Percentiles rank a stretch among this genome's conserved stretches.
Evolutionary conservation across 2,888 invertebrate genomes (phyloP).

Genomic region (Melikaiella ostensackeni): DNA sequence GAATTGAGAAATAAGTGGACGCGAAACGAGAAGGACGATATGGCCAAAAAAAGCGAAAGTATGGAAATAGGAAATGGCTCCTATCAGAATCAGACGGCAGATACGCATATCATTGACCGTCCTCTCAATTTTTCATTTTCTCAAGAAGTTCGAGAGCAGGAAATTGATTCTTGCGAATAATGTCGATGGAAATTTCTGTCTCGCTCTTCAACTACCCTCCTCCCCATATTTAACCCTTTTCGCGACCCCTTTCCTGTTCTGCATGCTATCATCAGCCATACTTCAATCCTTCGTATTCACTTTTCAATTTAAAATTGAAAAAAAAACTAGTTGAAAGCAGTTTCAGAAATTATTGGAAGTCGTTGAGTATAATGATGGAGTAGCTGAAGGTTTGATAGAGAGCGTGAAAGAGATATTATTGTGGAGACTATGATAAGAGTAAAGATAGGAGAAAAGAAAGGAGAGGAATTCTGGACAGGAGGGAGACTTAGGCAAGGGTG

Average conservation of each 20-base stretch:
- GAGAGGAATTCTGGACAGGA: too few species aligned
- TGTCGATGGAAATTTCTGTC: slow-evolving; percentile 33
- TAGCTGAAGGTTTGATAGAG: too few species aligned
- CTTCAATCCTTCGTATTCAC: slow-evolving; percentile 1
- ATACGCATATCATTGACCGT: slow-evolving; percentile 65
- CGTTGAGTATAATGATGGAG: too few species aligned
- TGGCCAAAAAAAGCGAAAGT: not conserved
- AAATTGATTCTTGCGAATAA: slow-evolving; percentile 53
- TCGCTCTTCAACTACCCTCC: not conserved
- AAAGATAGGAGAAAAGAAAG: too few species aligned
- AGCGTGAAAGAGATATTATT: too few species aligned
- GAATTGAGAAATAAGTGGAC: not conserved
- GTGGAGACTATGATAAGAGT: too few species aligned
- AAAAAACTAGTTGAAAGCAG: not conserved
- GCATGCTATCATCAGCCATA: not conserved
- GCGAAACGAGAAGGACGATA: not conserved
- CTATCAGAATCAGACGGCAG: slow-evolving; percentile 59
- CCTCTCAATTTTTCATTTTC: slow-evolving; percentile 64
- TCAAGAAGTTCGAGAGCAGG: slow-evolving; percentile 46
- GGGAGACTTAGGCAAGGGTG: too few species aligned
- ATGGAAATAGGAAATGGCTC: slow-evolving; percentile 56
- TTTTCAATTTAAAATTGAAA: slow-evolving; percentile 7
- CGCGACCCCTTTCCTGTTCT: not conserved
- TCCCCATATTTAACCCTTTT: too few species aligned
- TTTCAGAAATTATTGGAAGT: slow-evolving; percentile 9